A percentile compares a stretch with the other conserved stretches of the same genome.
These are phyloP conservation scores for Bubalus kerabau DNA, from an alignment of 2,113 vertebrate species.

Conservation along the genomic window DNA sequence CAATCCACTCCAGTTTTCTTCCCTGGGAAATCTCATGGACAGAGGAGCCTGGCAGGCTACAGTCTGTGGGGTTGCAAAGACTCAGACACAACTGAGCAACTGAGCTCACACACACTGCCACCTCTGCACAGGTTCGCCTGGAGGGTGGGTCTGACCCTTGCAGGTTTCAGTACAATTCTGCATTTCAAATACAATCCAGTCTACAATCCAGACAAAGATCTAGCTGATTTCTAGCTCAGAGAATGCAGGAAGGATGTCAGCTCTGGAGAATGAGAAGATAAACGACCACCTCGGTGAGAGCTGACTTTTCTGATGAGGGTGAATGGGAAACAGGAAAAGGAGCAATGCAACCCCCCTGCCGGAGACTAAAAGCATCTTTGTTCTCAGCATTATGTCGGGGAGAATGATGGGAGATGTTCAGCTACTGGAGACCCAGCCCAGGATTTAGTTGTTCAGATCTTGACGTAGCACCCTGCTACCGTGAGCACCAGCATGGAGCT, in stretches of 20 bases:
- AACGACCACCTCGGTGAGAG: neutral
- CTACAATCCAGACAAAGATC: neutral
- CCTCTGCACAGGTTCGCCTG: neutral
- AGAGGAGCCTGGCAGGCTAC: neutral
- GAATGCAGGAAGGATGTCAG: neutral
- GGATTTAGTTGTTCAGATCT: accelerated
- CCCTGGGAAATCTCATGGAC: neutral
- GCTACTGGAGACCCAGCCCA: neutral
- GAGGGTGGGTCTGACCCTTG: accelerated
- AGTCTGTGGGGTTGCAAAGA: neutral
- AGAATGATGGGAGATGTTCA: neutral
- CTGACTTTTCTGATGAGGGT: neutral
- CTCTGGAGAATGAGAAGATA: neutral
- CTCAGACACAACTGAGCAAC: neutral
- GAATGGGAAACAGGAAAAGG: neutral
- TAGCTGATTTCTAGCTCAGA: neutral
- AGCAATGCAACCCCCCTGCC: neutral
- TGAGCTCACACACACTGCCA: neutral
- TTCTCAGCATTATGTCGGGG: accelerated
- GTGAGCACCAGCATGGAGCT: neutral
- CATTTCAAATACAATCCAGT: neutral
- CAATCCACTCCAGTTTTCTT: neutral
- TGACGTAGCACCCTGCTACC: neutral
- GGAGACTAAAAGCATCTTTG: neutral
- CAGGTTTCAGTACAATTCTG: accelerated